Evolutionary conservation across 2,888 invertebrate genomes (phyloP).

Genomic region (Sarcophaga carnaria): DNA sequence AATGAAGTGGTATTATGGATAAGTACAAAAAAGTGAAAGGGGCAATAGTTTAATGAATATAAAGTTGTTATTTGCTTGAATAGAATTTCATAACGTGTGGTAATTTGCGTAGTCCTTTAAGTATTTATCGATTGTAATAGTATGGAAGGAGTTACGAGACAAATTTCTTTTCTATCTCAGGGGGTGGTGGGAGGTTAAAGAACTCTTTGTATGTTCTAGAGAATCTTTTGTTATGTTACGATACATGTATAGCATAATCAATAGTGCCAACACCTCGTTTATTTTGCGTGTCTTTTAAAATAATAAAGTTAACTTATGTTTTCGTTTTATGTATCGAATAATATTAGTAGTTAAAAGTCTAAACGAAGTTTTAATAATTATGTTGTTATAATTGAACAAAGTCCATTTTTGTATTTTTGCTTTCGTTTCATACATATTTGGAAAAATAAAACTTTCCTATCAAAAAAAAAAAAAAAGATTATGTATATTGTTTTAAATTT

Average conservation of each 20-base stretch:
- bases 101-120: slow-evolving; percentile 9
- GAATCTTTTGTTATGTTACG: slow-evolving; percentile 30
- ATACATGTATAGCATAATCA: slow-evolving; percentile 72
- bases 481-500: no score
- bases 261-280: slow-evolving; percentile 71
- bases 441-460: no score
- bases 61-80: neutral
- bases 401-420: slow-evolving; percentile 26
- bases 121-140: slow-evolving; percentile 42
- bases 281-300: slow-evolving; percentile 31
- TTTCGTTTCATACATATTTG: neutral
- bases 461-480: no score
- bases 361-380: neutral
- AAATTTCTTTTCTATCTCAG: neutral
- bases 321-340: neutral
- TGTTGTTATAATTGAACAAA: slow-evolving; percentile 26
- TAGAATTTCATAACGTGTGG: slow-evolving; percentile 15
- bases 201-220: slow-evolving; percentile 25
- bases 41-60: neutral
- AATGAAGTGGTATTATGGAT: slow-evolving; percentile 22
- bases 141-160: neutral
- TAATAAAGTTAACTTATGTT: neutral
- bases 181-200: slow-evolving; percentile 22
- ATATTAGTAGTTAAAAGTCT: neutral
- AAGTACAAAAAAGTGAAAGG: slow-evolving; percentile 45